A percentile compares a stretch with the other conserved stretches of the same genome.
Conservation (phyloP, 2,797 vertebrate genomes). For the Poeciliopsis paucimaculata region DNA sequence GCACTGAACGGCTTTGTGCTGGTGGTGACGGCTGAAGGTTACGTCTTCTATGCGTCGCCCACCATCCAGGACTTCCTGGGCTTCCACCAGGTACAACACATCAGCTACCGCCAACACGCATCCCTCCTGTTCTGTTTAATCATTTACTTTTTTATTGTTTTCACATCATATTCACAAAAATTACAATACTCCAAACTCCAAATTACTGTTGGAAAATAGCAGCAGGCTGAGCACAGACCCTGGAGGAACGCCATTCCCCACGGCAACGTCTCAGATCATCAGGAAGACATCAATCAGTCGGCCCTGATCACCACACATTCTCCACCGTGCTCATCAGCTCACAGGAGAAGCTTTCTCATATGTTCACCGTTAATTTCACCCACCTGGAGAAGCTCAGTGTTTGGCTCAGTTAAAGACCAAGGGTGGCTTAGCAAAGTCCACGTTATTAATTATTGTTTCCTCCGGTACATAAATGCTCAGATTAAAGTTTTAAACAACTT, state of each 20-base stretch:
- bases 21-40: conserved; percentile 84
- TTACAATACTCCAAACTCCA: background rate
- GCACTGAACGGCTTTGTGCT: conserved; percentile 85
- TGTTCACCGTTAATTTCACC: background rate
- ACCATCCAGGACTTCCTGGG: conserved; percentile 87
- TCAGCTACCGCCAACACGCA: background rate
- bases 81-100: conserved; percentile 83
- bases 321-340: too few relatives aligned
- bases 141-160: background rate
- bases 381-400: background rate
- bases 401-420: background rate
- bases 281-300: too few relatives aligned
- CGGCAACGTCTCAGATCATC: too few relatives aligned
- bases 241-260: background rate
- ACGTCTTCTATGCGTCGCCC: conserved; percentile 83
- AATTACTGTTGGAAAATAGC: background rate
- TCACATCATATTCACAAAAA: background rate
- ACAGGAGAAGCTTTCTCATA: background rate
- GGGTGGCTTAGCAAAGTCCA: background rate
- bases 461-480: background rate
- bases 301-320: too few relatives aligned
- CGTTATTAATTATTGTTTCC: background rate
- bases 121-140: background rate
- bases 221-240: background rate
- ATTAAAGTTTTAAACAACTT: background rate